Conservation (phyloP, 2,113 vertebrate species). For the Ailurus styani region DNA sequence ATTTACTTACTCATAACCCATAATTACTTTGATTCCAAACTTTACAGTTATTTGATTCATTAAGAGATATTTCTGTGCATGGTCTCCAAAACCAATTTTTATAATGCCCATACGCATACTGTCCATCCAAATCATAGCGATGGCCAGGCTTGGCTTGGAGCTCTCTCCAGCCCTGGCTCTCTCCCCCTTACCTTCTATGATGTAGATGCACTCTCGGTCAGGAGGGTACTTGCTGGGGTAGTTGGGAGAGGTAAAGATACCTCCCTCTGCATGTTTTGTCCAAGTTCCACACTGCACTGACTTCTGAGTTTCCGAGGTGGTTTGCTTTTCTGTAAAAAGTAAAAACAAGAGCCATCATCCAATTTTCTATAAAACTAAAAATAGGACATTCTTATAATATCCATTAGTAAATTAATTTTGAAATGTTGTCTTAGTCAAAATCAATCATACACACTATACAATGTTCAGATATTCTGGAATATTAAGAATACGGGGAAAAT, state of each 20-base stretch:
- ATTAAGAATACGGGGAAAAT: neutral
- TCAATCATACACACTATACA: constrained; percentile 19
- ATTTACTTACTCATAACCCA: neutral
- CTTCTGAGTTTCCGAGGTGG: constrained; percentile 93
- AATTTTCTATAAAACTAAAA: constrained; percentile 50
- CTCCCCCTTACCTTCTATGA: constrained; percentile 94
- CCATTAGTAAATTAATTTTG: constrained; percentile 59
- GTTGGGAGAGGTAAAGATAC: constrained; percentile 97
- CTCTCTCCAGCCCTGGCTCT: fast-evolving
- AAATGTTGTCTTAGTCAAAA: constrained; percentile 29
- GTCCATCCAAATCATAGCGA: neutral
- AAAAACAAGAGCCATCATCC: constrained; percentile 37
- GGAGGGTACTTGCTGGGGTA: constrained; percentile 98
- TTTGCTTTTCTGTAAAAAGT: constrained; percentile 87
- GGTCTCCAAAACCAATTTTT: neutral
- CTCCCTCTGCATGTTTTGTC: constrained; percentile 97
- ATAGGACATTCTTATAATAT: constrained; percentile 44
- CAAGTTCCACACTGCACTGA: constrained; percentile 96
- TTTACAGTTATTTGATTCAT: neutral
- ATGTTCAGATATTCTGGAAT: neutral
- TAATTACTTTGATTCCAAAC: neutral
- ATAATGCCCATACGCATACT: neutral
- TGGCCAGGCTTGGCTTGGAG: neutral
- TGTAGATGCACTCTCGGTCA: constrained; percentile 97
- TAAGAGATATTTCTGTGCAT: neutral